Evolutionary conservation across 2,888 invertebrate genomes (phyloP).

Genomic region (Habrosyne pyritoides): DNA sequence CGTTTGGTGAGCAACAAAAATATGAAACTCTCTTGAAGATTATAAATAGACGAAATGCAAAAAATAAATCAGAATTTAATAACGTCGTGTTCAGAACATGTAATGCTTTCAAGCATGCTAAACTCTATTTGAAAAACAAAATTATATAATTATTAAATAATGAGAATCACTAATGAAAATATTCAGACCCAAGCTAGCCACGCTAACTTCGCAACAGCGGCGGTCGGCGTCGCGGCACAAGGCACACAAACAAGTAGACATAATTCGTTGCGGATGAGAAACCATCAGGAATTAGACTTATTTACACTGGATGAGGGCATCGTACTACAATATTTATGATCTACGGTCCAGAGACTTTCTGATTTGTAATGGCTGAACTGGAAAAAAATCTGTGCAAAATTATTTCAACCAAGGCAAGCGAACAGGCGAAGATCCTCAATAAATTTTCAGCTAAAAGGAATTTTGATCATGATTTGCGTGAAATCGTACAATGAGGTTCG

Average conservation of each 20-base stretch:
- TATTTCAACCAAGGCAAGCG: constrained; percentile 12
- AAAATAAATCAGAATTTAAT: not conserved
- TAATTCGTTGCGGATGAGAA: constrained; percentile 49
- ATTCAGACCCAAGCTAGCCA: constrained; percentile 9
- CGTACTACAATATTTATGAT: constrained; percentile 59
- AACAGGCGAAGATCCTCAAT: constrained; percentile 9
- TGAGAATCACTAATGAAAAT: not conserved
- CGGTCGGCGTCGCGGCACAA: constrained; percentile 8
- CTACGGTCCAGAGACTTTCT: constrained; percentile 51
- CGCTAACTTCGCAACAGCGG: constrained; percentile 24
- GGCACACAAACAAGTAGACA: constrained; percentile 26
- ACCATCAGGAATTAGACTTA: constrained; percentile 56
- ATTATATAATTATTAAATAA: not conserved
- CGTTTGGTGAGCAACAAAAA: not conserved
- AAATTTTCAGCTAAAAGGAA: not conserved
- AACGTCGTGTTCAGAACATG: not conserved
- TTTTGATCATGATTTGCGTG: not conserved
- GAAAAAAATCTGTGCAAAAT: constrained; percentile 34
- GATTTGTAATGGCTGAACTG: not conserved
- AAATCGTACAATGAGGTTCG: not conserved
- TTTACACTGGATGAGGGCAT: constrained; percentile 58
- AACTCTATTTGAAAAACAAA: not conserved
- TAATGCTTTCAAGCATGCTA: not conserved
- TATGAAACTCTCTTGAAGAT: not conserved
- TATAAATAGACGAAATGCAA: not conserved